phyloP scores from a whole-genome alignment of 2,888 invertebrate genomes.

The Aphodius granarius region DNA sequence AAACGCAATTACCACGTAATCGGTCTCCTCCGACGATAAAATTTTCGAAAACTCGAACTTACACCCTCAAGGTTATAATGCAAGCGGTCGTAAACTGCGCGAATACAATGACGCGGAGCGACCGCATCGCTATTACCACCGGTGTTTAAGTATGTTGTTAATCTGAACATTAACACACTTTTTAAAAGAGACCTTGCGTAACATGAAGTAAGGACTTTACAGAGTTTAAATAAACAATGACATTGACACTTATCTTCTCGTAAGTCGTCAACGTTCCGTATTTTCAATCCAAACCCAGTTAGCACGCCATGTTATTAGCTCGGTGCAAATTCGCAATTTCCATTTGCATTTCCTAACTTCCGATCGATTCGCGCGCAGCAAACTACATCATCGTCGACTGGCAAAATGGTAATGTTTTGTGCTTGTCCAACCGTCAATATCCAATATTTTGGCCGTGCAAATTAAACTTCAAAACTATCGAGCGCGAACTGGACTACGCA shows the following conservation, averaged over 20 bases:
- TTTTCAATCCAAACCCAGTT: neutral
- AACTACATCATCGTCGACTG: neutral
- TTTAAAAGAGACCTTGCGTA: neutral
- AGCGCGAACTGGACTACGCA: neutral
- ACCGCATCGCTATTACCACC: neutral
- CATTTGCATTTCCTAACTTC: neutral
- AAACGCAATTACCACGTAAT: constrained; percentile 28
- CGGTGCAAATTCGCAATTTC: neutral
- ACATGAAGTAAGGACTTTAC: neutral
- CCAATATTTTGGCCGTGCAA: neutral
- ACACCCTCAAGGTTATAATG: neutral
- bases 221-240: neutral
- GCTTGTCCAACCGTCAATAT: neutral
- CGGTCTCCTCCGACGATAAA: constrained; percentile 22
- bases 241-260: neutral
- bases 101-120: neutral
- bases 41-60: constrained; percentile 3
- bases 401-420: neutral
- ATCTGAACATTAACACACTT: neutral
- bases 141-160: neutral
- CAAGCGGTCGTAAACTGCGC: neutral
- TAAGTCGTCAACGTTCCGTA: neutral
- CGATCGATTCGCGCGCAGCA: neutral
- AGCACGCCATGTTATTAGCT: neutral
- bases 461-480: neutral